Percentiles rank a stretch among this genome's conserved stretches.
Conservation (phyloP, 2,888 invertebrate genomes). For the Sipha maydis region DNA sequence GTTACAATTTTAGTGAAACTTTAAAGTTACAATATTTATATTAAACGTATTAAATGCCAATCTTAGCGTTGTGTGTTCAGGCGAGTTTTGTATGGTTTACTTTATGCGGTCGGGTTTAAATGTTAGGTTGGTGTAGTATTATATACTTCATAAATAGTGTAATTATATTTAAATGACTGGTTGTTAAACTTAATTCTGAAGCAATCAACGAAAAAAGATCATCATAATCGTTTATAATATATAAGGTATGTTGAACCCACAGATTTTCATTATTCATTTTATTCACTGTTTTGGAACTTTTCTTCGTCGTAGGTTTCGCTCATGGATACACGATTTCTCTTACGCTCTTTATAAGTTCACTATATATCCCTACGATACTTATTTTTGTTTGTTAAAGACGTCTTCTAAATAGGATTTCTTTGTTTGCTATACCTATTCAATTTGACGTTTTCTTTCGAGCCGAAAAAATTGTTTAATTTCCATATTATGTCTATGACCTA, state of each 20-base stretch:
- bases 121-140: not conserved
- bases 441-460: constrained; percentile 17
- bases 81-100: not conserved
- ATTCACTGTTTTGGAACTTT: constrained; percentile 49
- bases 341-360: constrained; percentile 1
- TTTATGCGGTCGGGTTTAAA: not conserved
- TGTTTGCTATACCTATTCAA: not conserved
- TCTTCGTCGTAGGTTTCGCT: not conserved
- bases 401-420: not conserved
- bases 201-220: not conserved
- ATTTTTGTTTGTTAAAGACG: constrained; percentile 24
- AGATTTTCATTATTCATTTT: constrained; percentile 27
- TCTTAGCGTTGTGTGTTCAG: not conserved
- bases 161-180: too few relatives aligned
- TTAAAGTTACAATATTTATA: not conserved
- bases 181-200: not conserved
- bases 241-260: constrained; percentile 8
- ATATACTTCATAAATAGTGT: not conserved
- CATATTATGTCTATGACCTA: not conserved
- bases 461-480: constrained; percentile 1
- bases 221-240: not conserved
- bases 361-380: not conserved
- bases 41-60: not conserved
- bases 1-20: not conserved
- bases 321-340: constrained; percentile 33